Evolutionary conservation across 1,140 invertebrate species (phyloP), one percentile per base, ranked within the genome.

Genomic region (Mylabris phalerata): DNA sequence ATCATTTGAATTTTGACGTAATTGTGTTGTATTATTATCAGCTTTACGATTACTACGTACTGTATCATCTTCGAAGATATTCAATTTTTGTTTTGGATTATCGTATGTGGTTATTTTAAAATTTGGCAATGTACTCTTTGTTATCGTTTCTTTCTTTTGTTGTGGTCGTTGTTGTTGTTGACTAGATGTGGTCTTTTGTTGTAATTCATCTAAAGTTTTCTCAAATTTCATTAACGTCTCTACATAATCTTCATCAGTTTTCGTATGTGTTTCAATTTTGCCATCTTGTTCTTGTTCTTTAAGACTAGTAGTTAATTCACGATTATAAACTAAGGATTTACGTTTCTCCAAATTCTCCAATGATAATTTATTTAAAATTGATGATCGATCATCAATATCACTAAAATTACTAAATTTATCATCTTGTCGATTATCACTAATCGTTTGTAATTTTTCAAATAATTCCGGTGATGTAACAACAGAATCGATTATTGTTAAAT

Each of bases 71-170:
- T 75, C 73, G 59, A 73, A 75, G 13, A 75, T 72, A 51, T 70
- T 73, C 32, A 75, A 69, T 52, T 71, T 73, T 49, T 68, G 59
- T 56, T 75, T 75, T 7, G 72, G 68, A 19, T 69, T 62, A 51
- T 75, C 67, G 50, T 75, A 75, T 3, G 73, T 73, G 2, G 73
- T 67, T 55, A 75, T 73, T 66, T 73, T 70, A 59, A 75, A 75
- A 58, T 57, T 57, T 39, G 52, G 52, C 25, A 55, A 55, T 19
- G 52, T 55, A 24, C 52, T 55, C 27, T 40, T 48, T 47, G 11
- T 56, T 51, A 47, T 43, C 32, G 25, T 40, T 46, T n/a, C 41
- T 2, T 11, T 42, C 9, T 0, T 42, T 39, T 38, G 19, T 55
- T 42, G 11, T 11, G 9, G 32, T 4, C 4, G 7, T 32, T 32